Conservation (phyloP, 2,888 invertebrate genomes). For the Aspidiotus destructor region DNA sequence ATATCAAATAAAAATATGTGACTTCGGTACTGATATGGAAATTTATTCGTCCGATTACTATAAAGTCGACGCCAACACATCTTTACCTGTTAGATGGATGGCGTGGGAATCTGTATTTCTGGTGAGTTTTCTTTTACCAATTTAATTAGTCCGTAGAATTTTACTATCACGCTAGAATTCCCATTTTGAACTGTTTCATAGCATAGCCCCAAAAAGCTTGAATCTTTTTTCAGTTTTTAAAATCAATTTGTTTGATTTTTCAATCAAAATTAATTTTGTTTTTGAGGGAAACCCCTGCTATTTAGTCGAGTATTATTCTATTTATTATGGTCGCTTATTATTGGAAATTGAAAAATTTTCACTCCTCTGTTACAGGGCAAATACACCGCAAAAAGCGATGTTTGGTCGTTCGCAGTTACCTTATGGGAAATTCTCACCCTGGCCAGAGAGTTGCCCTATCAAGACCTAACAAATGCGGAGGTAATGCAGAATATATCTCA, state of each 20-base stretch:
- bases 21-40: constrained; percentile 77
- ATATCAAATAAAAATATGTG: constrained; percentile 71
- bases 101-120: constrained; percentile 74
- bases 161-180: no score
- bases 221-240: background rate
- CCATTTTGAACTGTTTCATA: no score
- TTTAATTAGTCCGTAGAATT: background rate
- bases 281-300: background rate
- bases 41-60: constrained; percentile 71
- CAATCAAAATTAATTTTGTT: background rate
- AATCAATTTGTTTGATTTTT: background rate
- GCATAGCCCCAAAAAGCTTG: background rate
- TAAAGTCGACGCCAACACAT: constrained; percentile 63
- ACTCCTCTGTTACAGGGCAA: constrained; percentile 51
- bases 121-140: constrained; percentile 41
- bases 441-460: constrained; percentile 67
- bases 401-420: constrained; percentile 83
- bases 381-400: constrained; percentile 81
- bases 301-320: no score
- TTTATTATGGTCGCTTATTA: no score
- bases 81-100: constrained; percentile 81
- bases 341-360: no score
- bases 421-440: constrained; percentile 75
- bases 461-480: constrained; percentile 62
- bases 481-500: constrained; percentile 72